Evolutionary conservation across 2,888 invertebrate species (phyloP).

Genomic region (Diarsia brunnea): DNA sequence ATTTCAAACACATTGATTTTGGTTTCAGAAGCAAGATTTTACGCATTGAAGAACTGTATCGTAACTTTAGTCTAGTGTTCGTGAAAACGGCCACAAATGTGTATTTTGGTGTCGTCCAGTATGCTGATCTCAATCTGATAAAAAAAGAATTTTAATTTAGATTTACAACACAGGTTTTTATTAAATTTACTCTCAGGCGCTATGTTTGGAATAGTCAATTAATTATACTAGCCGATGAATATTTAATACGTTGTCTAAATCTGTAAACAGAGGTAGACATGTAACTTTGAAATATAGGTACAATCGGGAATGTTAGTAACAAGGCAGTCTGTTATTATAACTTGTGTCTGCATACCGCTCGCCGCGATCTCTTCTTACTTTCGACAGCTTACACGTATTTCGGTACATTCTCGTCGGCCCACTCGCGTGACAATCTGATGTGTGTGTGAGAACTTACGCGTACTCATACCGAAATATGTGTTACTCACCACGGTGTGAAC

Average conservation of each 20-base stretch:
- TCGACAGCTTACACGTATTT: constrained; percentile 58
- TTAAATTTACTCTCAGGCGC: neutral
- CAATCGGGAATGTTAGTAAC: constrained; percentile 10
- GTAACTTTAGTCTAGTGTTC: neutral
- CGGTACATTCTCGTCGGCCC: constrained; percentile 75
- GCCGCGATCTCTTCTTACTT: constrained; percentile 31
- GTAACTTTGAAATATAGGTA: constrained; percentile 2
- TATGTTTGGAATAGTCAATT: constrained; percentile 12
- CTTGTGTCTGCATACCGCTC: constrained; percentile 21
- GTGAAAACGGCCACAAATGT: neutral
- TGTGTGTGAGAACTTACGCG: constrained; percentile 85
- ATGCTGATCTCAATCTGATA: constrained; percentile 25
- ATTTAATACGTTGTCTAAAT: constrained; percentile 19
- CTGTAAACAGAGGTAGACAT: neutral
- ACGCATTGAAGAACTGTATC: neutral
- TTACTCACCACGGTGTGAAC: constrained; percentile 81
- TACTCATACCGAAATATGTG: constrained; percentile 76
- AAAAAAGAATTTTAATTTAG: constrained; percentile 13
- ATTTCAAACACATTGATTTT: neutral
- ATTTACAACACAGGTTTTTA: constrained; percentile 10
- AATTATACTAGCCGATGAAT: constrained; percentile 33
- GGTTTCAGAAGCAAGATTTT: neutral
- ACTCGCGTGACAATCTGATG: constrained; percentile 84
- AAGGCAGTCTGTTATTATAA: constrained; percentile 27
- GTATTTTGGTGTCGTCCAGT: neutral